Evolutionary conservation across 2,797 vertebrate species (phyloP), one percentile per base, ranked within the genome.

Genomic region (Graptemys geographica): DNA sequence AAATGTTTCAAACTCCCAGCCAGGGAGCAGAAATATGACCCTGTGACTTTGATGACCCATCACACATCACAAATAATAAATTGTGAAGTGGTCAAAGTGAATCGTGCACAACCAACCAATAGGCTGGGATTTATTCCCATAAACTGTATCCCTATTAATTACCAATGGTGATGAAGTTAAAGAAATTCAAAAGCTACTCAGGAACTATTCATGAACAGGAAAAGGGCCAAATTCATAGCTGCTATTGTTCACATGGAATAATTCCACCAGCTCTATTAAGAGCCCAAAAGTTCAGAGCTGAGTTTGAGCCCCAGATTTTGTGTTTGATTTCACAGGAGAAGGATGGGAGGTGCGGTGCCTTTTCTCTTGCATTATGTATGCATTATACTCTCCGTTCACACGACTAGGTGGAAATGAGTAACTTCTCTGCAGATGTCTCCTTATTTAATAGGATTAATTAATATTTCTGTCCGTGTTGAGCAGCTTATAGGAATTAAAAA

Each of bases 361-460:
- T 16, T 28, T 93, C 88, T 81, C 76, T 27, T 90, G 55, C 49
- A 76, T 90, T 87, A 52, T 79, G 79, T 90, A 85, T 84, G 96
- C 83, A 92, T 79, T 65, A 89, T 92, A 52, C 80, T 88, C 95
- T 79, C 85, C 15, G 37, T 94, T 97, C 94, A 93, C 89, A 90
- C 25, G 49, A 59, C 57, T 65, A 89, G 74, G 72, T 87, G 74
- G 78, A 94, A 86, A 88, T 49, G 28, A 92, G 87, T 41, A 95
- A 89, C 79, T 72, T 84, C 94, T 95, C 86, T 94, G 76, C 80
- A 79, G 59, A 85, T 79, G 76, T 95, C 95, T 93, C 87, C 97
- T 55, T 98, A 97, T 97, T 85, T 92, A 96, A 86, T 49, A 95
- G 90, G 88, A 96, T 96, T 97, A 98, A 95, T 97, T 98, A 98